Percentiles rank a stretch among this genome's conserved stretches.
phyloP scores from a whole-genome alignment of 53 echinoderm and acorn worm species.

The Holothuria scabra region DNA sequence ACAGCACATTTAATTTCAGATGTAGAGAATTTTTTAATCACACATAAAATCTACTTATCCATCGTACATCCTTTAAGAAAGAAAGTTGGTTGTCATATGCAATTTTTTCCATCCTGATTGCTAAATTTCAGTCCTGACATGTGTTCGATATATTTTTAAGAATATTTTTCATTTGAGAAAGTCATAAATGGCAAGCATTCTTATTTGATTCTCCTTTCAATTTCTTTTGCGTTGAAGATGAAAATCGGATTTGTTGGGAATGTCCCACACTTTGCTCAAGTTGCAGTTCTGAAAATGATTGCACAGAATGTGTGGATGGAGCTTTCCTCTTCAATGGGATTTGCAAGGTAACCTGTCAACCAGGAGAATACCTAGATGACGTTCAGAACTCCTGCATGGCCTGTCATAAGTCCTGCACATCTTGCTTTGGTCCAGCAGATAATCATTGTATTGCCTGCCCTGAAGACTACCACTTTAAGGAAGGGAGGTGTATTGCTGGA shows the following conservation, averaged over 20 bases:
- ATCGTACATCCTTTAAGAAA: no score
- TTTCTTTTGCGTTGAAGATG: slow-evolving; percentile 29
- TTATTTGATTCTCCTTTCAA: not conserved
- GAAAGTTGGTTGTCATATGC: no score
- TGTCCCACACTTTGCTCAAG: slow-evolving; percentile 61
- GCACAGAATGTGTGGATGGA: slow-evolving; percentile 52
- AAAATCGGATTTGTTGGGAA: slow-evolving; percentile 47
- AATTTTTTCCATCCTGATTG: no score
- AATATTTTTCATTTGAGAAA: no score
- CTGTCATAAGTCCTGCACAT: slow-evolving; percentile 61
- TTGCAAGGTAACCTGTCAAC: slow-evolving; percentile 60
- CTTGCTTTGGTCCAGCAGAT: slow-evolving; percentile 53
- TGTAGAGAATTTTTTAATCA: no score
- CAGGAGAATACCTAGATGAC: slow-evolving; percentile 64
- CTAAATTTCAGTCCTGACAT: no score
- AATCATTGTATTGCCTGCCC: slow-evolving; percentile 70
- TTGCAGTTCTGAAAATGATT: slow-evolving; percentile 54
- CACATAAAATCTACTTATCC: no score
- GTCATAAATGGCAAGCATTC: not conserved
- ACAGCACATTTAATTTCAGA: no score
- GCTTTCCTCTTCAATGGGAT: slow-evolving; percentile 50
- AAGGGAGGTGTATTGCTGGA: slow-evolving; percentile 52
- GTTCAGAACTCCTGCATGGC: slow-evolving; percentile 28
- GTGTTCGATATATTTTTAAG: no score
- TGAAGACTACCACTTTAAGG: slow-evolving; percentile 50